phyloP scores from a whole-genome alignment of 2,888 invertebrate species.

The Andrena fulva region DNA sequence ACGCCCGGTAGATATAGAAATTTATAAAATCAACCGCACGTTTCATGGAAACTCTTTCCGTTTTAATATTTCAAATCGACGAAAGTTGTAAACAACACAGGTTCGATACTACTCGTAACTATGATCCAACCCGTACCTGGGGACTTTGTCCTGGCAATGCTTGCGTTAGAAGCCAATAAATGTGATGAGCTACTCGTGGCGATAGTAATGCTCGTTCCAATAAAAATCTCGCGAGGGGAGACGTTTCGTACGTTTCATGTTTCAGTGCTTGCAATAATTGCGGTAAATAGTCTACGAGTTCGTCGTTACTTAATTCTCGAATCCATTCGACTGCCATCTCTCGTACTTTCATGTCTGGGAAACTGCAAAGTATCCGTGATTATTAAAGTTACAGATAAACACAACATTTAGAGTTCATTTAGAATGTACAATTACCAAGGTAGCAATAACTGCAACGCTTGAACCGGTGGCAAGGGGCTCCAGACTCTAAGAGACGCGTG shows the following conservation, averaged over 20 bases:
- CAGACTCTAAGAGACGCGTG: constrained; percentile 95
- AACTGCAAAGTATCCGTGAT: constrained; percentile 86
- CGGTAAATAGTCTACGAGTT: constrained; percentile 95
- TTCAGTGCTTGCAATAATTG: constrained; percentile 96
- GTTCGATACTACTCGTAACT: constrained; percentile 22
- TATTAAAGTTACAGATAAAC: constrained; percentile 12
- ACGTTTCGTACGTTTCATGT: constrained; percentile 96
- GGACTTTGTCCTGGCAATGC: constrained; percentile 92
- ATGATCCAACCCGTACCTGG: constrained; percentile 87
- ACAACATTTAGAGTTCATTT: neutral
- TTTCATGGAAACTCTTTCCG: neutral
- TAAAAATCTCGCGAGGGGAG: constrained; percentile 93
- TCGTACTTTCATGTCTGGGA: constrained; percentile 96
- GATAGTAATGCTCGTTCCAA: constrained; percentile 93
- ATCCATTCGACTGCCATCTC: constrained; percentile 94
- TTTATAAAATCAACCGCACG: neutral
- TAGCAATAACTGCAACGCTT: constrained; percentile 95
- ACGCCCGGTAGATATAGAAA: neutral
- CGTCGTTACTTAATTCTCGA: constrained; percentile 92
- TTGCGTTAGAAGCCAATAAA: constrained; percentile 97
- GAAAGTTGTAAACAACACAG: constrained; percentile 2
- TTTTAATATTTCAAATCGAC: neutral
- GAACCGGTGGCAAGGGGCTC: constrained; percentile 93
- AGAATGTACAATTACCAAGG: constrained; percentile 89
- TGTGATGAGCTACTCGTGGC: constrained; percentile 96